phyloP scores from a whole-genome alignment of 92 coral and sea anemone species.

The Porites rus region DNA sequence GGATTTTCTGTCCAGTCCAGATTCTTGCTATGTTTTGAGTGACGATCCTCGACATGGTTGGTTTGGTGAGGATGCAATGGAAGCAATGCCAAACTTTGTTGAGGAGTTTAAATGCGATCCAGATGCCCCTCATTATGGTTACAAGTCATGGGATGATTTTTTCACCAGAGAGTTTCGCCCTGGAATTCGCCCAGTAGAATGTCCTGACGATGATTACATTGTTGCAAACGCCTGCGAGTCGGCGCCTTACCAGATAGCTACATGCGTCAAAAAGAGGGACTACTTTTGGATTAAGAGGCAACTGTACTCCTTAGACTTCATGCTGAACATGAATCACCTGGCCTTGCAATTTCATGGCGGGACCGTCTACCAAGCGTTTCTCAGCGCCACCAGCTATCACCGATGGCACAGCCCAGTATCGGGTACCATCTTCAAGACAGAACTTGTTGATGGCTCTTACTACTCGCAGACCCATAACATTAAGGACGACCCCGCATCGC shows the following conservation, averaged over 20 bases:
- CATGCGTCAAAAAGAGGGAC: constrained; percentile 40
- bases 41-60: constrained; percentile 55
- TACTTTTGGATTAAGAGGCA: constrained; percentile 66
- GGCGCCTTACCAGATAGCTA: constrained; percentile 61
- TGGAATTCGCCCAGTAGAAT: constrained; percentile 66
- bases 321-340: constrained; percentile 55
- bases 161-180: constrained; percentile 68
- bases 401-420: constrained; percentile 85
- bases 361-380: constrained; percentile 76
- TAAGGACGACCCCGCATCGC: constrained; percentile 65
- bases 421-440: constrained; percentile 56
- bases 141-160: constrained; percentile 74
- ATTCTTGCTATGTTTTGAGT: constrained; percentile 54
- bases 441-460: constrained; percentile 72
- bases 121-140: constrained; percentile 44
- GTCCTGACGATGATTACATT: constrained; percentile 56
- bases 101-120: constrained; percentile 68
- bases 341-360: constrained; percentile 72
- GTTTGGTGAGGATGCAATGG: constrained; percentile 69
- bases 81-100: constrained; percentile 67
- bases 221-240: constrained; percentile 78
- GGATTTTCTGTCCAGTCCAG: constrained; percentile 45
- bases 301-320: constrained; percentile 64
- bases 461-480: constrained; percentile 63
- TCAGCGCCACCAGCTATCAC: constrained; percentile 76